Base-by-base conservation (phyloP, 2,113 vertebrate species). In the Macrotis lagotis region DNA sequence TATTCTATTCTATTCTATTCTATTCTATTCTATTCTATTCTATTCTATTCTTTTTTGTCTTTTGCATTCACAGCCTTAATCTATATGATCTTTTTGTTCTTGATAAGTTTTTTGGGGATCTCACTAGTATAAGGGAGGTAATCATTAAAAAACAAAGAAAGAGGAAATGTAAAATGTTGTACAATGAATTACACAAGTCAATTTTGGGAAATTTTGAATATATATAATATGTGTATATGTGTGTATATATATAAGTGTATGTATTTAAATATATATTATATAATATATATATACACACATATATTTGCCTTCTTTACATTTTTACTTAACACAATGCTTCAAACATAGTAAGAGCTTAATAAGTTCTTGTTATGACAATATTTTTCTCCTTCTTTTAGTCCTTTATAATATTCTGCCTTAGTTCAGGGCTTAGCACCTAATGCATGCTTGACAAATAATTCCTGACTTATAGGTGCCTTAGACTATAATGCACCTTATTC, bases 21-120 rank as follows among this genome's bases (percentile, higher is more conserved):
- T 91, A 22, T 96, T 96, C 97, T 95, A 74, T 96, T 96, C 94
- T 91, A 22, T 96, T 96, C 97, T 95, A 74, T 96, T 96, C 94
- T 91, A 22, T 92, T 95, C 94, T 90, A 25, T 83, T 88, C 37
- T 97, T 59, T 49, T 51, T 95, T 90, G 97, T 95, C 94, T 93
- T 93, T 95, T 95, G 96, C 97, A 25, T 88, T 95, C 96, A 74
- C 4, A 94, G 44, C 51, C 91, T 97, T 96, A 93, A 95, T 88
- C 51, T 37, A 14, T 28, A 37, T 92, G 83, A 90, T 96, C 48
- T n/a, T 89, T 91, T 16, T 91, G 19, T 74, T 83, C 91, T 91
- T 50, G 19, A 91, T 37, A 89, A 3, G 50, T 96, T 94, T 96
- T 93, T 93, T 92, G 44, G 90, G 44, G 90, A 91, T 97, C 94